These are phyloP conservation scores for Aphelinus atriplicis DNA, from an alignment of 1,140 invertebrate genomes.

Conservation along the genomic window DNA sequence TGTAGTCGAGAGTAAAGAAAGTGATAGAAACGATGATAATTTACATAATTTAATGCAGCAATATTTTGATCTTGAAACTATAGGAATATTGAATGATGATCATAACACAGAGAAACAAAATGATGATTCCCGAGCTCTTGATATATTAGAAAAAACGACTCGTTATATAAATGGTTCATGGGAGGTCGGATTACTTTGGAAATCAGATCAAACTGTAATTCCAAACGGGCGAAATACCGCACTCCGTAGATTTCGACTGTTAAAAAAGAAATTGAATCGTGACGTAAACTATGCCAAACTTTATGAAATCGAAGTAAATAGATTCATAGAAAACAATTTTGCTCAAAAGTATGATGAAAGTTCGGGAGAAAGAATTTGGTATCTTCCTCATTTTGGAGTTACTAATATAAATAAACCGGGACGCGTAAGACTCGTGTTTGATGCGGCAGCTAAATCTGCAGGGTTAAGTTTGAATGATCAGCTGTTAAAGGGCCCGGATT, in stretches of 20 bases:
- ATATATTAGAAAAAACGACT: constrained; percentile 3
- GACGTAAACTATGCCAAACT: constrained; percentile 1
- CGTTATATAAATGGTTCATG: background rate
- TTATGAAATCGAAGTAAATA: constrained; percentile 25
- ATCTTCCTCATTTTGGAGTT: constrained; percentile 51
- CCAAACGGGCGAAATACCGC: constrained; percentile 3
- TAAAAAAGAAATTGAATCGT: constrained; percentile 23
- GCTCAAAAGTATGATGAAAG: constrained; percentile 6
- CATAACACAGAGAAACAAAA: background rate
- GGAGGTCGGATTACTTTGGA: constrained; percentile 34
- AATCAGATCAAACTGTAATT: background rate
- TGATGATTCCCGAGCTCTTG: background rate
- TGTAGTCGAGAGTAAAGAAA: background rate
- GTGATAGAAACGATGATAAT: background rate
- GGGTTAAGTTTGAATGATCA: constrained; percentile 1
- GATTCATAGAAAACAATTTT: constrained; percentile 37
- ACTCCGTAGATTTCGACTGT: background rate
- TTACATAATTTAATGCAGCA: background rate
- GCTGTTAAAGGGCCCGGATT: constrained; percentile 43
- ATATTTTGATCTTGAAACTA: constrained; percentile 1
- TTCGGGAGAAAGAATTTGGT: constrained; percentile 22
- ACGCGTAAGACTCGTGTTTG: constrained; percentile 49
- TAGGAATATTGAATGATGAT: background rate
- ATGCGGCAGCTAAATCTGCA: constrained; percentile 44
- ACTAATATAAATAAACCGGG: constrained; percentile 41